phyloP scores from a whole-genome alignment of 2,113 vertebrate genomes.

The Gallinago paraguaiae region DNA sequence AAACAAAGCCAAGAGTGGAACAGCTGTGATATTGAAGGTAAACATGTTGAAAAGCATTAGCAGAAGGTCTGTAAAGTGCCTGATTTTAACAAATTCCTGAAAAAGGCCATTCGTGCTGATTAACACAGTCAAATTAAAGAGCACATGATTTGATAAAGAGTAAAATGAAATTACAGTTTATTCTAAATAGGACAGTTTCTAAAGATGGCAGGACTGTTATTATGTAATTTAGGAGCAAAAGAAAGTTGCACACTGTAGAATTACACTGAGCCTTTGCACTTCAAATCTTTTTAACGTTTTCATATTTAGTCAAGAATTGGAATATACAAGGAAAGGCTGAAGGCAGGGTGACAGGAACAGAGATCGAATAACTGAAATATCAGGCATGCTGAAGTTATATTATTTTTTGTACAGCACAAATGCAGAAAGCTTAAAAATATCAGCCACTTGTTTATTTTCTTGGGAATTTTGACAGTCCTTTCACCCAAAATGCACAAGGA shows the following conservation, averaged over 20 bases:
- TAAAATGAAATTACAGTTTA: not conserved
- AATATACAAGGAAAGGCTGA: not conserved
- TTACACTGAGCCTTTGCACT: not conserved
- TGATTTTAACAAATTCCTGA: not conserved
- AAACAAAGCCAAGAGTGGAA: conserved; percentile 41
- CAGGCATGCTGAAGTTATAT: not conserved
- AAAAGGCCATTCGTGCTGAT: conserved; percentile 7
- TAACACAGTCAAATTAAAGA: conserved; percentile 32
- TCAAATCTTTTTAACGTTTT: not conserved
- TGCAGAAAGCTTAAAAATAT: not conserved
- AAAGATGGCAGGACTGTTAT: not conserved
- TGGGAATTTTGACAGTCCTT: not conserved
- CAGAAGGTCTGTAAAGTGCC: conserved; percentile 52
- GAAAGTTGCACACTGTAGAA: not conserved
- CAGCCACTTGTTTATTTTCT: not conserved
- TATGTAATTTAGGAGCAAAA: not conserved
- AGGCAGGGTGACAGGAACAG: not conserved
- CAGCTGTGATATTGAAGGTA: conserved; percentile 62
- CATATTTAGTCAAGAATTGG: not conserved
- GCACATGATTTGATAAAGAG: conserved; percentile 22
- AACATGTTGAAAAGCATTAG: conserved; percentile 42
- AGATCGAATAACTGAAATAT: not conserved
- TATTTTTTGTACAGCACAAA: not conserved
- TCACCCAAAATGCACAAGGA: not conserved
- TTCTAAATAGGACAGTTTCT: not conserved